Percentiles rank a stretch among this genome's conserved stretches.
Evolutionary conservation across 2,888 invertebrate species (phyloP).

Genomic region (Phengaris alcon): DNA sequence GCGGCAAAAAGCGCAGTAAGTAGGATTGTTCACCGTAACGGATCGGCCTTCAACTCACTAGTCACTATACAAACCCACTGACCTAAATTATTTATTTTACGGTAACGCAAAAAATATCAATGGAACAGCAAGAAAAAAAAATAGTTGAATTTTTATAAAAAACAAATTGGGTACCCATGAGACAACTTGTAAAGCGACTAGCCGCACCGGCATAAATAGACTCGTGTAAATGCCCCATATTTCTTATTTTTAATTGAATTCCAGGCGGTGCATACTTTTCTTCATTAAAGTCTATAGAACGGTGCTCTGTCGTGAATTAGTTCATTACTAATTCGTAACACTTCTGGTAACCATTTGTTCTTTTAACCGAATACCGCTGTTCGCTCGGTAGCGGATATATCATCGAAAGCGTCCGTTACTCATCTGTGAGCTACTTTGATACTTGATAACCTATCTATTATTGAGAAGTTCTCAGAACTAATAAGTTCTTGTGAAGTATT

Average conservation of each 20-base stretch:
- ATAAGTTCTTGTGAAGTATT: neutral
- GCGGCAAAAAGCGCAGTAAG: neutral
- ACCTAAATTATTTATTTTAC: slow-evolving; percentile 9
- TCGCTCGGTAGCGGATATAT: neutral
- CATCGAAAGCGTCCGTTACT: neutral
- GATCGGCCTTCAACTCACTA: slow-evolving; percentile 1
- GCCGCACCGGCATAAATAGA: too few species aligned
- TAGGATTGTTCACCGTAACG: slow-evolving; percentile 7
- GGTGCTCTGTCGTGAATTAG: too few species aligned
- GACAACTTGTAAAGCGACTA: too few species aligned
- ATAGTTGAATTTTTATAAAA: too few species aligned
- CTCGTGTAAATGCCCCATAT: too few species aligned
- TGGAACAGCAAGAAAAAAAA: neutral
- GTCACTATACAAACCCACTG: neutral
- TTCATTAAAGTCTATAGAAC: too few species aligned
- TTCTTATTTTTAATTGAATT: too few species aligned
- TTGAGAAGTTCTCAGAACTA: neutral
- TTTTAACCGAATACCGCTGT: neutral
- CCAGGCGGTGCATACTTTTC: too few species aligned
- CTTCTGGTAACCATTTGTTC: neutral
- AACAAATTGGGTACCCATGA: neutral
- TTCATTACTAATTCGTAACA: too few species aligned
- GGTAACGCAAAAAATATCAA: slow-evolving; percentile 7
- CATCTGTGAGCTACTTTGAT: neutral
- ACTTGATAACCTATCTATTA: neutral